Conservation (phyloP, 2,888 invertebrate species). For the Papilio demoleus region DNA sequence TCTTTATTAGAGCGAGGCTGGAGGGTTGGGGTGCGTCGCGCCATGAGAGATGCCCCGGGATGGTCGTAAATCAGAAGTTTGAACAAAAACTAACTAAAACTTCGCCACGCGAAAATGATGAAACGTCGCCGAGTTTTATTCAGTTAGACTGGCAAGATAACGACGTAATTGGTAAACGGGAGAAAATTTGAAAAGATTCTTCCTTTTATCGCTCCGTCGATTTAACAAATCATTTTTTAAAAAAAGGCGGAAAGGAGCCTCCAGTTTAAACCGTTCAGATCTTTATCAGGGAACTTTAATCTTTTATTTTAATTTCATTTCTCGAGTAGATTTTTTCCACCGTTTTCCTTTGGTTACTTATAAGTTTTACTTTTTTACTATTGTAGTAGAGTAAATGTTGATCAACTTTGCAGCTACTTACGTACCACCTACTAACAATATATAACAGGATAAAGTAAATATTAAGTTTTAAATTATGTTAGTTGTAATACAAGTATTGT, state of each 20-base stretch:
- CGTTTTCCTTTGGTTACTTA: background rate
- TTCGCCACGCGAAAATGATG: constrained; percentile 77
- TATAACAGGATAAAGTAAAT: background rate
- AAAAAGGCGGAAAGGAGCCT: constrained; percentile 17
- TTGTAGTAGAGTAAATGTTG: background rate
- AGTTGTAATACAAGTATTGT: background rate
- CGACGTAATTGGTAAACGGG: constrained; percentile 68
- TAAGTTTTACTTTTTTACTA: background rate
- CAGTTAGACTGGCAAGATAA: constrained; percentile 75
- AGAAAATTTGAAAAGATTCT: constrained; percentile 40
- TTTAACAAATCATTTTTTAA: constrained; percentile 35
- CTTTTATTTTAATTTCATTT: constrained; percentile 4
- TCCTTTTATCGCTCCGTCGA: constrained; percentile 28
- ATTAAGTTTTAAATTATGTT: background rate
- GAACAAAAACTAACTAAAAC: constrained; percentile 79
- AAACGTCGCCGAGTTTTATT: constrained; percentile 73
- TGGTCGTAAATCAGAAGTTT: constrained; percentile 76
- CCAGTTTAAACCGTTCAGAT: constrained; percentile 14
- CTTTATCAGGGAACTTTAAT: constrained; percentile 19
- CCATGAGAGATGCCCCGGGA: constrained; percentile 57
- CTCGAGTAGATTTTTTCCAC: background rate
- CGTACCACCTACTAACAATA: background rate
- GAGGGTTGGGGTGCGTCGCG: constrained; percentile 48
- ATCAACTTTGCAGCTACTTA: background rate
- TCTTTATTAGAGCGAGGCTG: constrained; percentile 65